Conservation (phyloP, 2,113 vertebrate genomes). For the Rafetus swinhoei region DNA sequence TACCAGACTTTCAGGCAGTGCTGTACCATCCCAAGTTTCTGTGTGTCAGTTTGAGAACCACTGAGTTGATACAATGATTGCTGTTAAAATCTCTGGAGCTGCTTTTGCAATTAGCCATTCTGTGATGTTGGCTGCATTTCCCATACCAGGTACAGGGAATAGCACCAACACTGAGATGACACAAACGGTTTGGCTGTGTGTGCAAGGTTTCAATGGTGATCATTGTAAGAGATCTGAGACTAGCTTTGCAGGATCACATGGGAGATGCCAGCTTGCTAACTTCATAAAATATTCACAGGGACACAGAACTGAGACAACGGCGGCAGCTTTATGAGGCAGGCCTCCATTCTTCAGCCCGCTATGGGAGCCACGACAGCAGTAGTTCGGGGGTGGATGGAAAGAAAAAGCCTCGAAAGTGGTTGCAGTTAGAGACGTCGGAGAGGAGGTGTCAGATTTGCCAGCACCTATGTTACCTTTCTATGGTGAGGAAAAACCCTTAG, state of each 20-base stretch:
- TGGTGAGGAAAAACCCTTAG: slow-evolving; percentile 82
- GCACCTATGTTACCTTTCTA: slow-evolving; percentile 97
- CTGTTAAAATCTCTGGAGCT: slow-evolving; percentile 9
- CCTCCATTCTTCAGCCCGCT: slow-evolving; percentile 93
- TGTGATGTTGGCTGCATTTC: not conserved
- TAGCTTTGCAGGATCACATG: not conserved
- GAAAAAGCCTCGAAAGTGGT: slow-evolving; percentile 97
- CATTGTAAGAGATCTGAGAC: not conserved
- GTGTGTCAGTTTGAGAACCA: slow-evolving; percentile 69
- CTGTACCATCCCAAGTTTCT: slow-evolving; percentile 19
- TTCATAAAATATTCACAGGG: slow-evolving; percentile 78
- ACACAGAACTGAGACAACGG: slow-evolving; percentile 95
- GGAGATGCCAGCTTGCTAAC: not conserved
- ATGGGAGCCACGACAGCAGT: slow-evolving; percentile 90
- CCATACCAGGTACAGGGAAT: not conserved
- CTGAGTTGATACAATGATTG: slow-evolving; percentile 49
- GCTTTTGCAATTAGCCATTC: not conserved
- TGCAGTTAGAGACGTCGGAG: slow-evolving; percentile 94
- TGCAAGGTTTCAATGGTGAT: not conserved
- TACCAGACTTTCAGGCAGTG: slow-evolving; percentile 13
- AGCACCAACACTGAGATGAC: not conserved
- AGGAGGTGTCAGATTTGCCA: slow-evolving; percentile 97
- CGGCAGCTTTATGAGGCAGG: slow-evolving; percentile 94
- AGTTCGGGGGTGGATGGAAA: slow-evolving; percentile 83
- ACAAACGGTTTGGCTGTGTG: slow-evolving; percentile 35